Conservation (phyloP, 2,113 vertebrate genomes). For the Atherinomorus stipes region DNA sequence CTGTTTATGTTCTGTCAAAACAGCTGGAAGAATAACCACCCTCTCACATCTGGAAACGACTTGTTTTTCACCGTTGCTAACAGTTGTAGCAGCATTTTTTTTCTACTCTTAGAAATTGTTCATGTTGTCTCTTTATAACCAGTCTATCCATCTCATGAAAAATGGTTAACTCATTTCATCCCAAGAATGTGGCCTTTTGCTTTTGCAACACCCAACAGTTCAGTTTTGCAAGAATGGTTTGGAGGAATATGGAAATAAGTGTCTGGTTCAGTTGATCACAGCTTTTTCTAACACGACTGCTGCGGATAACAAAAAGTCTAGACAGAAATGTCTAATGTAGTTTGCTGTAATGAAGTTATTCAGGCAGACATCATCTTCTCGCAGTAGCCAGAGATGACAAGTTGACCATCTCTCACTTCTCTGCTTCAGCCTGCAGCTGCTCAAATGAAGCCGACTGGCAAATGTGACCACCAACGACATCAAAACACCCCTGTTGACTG, state of each 20-base stretch:
- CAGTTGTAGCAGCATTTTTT: too few species aligned
- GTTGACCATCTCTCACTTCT: conserved; percentile 10
- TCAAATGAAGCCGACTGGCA: conserved; percentile 1
- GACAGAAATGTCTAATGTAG: not conserved
- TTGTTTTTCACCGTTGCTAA: too few species aligned
- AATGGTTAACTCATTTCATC: not conserved
- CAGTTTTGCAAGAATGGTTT: too few species aligned
- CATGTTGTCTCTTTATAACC: not conserved
- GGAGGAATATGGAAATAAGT: not conserved
- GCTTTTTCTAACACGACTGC: not conserved
- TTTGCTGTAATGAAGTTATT: conserved; percentile 6
- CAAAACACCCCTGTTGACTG: not conserved
- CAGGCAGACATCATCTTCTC: conserved; percentile 1
- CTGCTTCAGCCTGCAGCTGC: conserved; percentile 5
- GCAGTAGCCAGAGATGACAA: conserved; percentile 1
- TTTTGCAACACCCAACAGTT: not conserved
- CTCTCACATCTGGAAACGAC: too few species aligned
- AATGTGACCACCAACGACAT: not conserved
- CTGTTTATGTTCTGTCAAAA: not conserved
- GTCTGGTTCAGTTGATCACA: not conserved
- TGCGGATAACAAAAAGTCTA: not conserved
- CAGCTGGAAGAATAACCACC: too few species aligned
- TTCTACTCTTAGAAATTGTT: too few species aligned
- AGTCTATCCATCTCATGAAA: too few species aligned
- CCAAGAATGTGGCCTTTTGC: not conserved